These are phyloP conservation scores for Catagonus wagneri DNA, from an alignment of 2,113 vertebrate genomes.

Conservation along the genomic window DNA sequence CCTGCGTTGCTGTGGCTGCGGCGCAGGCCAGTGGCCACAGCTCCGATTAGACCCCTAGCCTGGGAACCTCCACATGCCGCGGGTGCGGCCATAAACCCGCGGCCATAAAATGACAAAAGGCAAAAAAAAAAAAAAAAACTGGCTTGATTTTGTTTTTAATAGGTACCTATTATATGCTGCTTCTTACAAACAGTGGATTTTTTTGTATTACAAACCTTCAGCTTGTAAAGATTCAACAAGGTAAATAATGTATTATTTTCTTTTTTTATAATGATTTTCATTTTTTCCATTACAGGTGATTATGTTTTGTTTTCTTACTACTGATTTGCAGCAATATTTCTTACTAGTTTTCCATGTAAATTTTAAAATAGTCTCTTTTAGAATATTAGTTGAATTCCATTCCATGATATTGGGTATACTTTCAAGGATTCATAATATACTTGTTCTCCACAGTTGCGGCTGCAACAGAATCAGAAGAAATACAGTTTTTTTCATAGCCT, in stretches of 20 bases:
- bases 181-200: constrained; percentile 92
- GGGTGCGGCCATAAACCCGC: no score
- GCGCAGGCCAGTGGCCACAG: no score
- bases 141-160: constrained; percentile 70
- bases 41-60: no score
- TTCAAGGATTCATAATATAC: neutral
- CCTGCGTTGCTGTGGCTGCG: no score
- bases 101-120: no score
- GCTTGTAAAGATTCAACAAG: constrained; percentile 91
- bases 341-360: neutral
- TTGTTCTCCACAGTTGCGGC: neutral
- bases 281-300: no score
- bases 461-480: constrained; percentile 1
- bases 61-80: no score
- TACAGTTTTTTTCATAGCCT: neutral
- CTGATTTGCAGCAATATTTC: neutral
- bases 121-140: constrained; percentile 53
- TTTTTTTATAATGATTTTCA: no score
- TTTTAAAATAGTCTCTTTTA: constrained; percentile 16
- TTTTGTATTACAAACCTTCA: constrained; percentile 93
- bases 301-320: constrained; percentile 39
- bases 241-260: constrained; percentile 84
- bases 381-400: constrained; percentile 26
- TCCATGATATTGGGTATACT: neutral
- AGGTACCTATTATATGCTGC: constrained; percentile 93